Evolutionary conservation across 2,113 vertebrate genomes (phyloP).

Genomic region (Oreochromis spilurus): DNA sequence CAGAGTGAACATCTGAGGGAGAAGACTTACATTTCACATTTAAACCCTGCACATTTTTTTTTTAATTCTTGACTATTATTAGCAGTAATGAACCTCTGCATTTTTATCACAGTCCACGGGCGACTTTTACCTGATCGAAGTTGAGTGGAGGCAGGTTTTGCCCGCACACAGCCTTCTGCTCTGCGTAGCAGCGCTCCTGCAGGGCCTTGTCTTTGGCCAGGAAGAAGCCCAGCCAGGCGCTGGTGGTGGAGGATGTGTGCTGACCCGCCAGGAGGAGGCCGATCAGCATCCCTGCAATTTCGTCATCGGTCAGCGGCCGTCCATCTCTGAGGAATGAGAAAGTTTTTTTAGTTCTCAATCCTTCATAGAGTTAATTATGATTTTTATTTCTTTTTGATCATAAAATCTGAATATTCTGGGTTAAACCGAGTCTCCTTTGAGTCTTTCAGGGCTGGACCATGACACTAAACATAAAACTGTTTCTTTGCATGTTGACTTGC

Average conservation of each 20-base stretch:
- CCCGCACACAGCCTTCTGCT: constrained; percentile 86
- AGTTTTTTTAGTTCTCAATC: fast-evolving
- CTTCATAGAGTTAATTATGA: background rate
- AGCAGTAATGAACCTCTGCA: background rate
- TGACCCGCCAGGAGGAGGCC: constrained; percentile 91
- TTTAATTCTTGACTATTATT: background rate
- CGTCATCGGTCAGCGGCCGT: constrained; percentile 75
- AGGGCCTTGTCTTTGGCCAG: constrained; percentile 80
- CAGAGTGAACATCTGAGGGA: background rate
- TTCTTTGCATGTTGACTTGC: background rate
- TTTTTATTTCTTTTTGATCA: background rate
- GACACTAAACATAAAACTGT: background rate
- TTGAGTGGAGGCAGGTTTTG: constrained; percentile 78
- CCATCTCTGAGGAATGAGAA: constrained; percentile 76
- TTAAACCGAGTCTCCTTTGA: background rate
- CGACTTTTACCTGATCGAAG: constrained; percentile 80
- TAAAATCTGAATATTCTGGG: background rate
- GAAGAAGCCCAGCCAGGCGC: constrained; percentile 95
- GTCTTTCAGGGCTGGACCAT: background rate
- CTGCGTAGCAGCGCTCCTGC: constrained; percentile 84
- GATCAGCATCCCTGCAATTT: constrained; percentile 90
- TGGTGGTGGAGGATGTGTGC: constrained; percentile 96
- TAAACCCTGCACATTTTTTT: background rate
- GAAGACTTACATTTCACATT: background rate
- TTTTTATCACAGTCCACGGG: background rate